Evolutionary conservation across 1,140 invertebrate species (phyloP).

Genomic region (Ectropis grisescens): DNA sequence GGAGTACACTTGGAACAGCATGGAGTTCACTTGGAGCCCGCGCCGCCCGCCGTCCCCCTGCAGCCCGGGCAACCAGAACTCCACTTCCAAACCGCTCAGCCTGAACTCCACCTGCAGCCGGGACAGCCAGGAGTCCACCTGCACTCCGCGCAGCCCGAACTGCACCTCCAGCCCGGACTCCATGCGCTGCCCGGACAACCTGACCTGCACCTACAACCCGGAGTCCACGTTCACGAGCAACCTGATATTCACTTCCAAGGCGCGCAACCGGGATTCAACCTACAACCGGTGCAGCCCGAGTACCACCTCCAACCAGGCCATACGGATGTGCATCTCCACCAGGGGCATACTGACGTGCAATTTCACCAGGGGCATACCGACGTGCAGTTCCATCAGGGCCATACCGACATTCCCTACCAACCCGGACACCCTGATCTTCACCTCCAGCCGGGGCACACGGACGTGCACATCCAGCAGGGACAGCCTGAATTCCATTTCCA

Average conservation of each 20-base stretch:
- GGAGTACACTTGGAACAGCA: conserved; percentile 11
- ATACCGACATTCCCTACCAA: conserved; percentile 2
- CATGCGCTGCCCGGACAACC: conserved; percentile 2
- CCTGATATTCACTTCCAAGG: conserved; percentile 1
- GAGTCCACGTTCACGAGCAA: conserved; percentile 1
- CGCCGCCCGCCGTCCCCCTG: conserved; percentile 6
- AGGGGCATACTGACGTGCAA: not conserved
- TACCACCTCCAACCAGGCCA: conserved; percentile 2
- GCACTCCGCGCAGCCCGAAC: conserved; percentile 3
- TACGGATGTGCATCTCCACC: conserved; percentile 3
- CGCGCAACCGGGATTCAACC: conserved; percentile 2
- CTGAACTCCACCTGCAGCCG: conserved; percentile 6
- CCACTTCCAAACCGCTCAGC: conserved; percentile 10
- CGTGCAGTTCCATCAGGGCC: conserved; percentile 1
- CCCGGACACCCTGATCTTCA: conserved; percentile 3
- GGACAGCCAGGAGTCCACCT: conserved; percentile 5
- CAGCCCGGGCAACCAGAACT: conserved; percentile 11
- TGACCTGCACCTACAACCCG: conserved; percentile 6
- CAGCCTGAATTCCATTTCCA: conserved; percentile 3
- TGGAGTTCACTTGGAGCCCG: conserved; percentile 8
- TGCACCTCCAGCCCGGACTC: conserved; percentile 3
- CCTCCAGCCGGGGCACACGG: conserved; percentile 1
- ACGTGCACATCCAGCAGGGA: not conserved
- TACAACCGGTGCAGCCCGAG: conserved; percentile 1
- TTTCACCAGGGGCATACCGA: conserved; percentile 1